Percentiles rank a stretch among this genome's conserved stretches.
These are phyloP conservation scores for Oxyruncus cristatus DNA, from an alignment of 2,113 vertebrate genomes.

Conservation along the genomic window DNA sequence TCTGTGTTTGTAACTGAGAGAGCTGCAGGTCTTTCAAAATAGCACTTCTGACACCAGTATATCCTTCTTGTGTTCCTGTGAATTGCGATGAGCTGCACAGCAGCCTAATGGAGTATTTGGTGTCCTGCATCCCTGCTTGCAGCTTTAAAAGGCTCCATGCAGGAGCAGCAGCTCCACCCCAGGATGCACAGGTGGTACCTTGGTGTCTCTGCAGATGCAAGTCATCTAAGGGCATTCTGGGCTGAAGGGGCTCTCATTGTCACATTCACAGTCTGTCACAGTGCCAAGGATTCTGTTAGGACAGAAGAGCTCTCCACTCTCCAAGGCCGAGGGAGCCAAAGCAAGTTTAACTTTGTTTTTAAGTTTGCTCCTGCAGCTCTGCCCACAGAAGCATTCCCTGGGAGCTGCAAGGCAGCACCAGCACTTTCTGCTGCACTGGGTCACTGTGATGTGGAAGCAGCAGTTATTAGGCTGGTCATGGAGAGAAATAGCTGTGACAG, in stretches of 20 bases:
- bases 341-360: rapidly evolving
- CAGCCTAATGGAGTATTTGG: rapidly evolving
- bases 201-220: rapidly evolving
- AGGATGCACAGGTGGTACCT: rapidly evolving
- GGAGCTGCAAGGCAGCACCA: neutral
- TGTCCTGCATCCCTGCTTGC: no score
- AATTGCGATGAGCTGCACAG: rapidly evolving
- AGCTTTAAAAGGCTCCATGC: neutral
- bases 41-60: rapidly evolving
- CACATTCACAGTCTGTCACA: rapidly evolving
- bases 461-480: constrained; percentile 12
- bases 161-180: rapidly evolving
- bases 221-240: rapidly evolving
- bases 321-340: neutral
- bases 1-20: neutral
- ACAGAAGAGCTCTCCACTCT: rapidly evolving
- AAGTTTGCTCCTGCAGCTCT: rapidly evolving
- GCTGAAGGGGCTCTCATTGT: neutral
- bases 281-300: rapidly evolving
- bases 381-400: rapidly evolving
- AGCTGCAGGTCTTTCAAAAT: neutral
- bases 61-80: neutral
- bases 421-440: neutral
- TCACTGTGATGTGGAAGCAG: neutral
- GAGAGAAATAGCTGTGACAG: neutral